Conservation (phyloP, 2,113 vertebrate genomes). For the Phalacrocorax pelagicus region DNA sequence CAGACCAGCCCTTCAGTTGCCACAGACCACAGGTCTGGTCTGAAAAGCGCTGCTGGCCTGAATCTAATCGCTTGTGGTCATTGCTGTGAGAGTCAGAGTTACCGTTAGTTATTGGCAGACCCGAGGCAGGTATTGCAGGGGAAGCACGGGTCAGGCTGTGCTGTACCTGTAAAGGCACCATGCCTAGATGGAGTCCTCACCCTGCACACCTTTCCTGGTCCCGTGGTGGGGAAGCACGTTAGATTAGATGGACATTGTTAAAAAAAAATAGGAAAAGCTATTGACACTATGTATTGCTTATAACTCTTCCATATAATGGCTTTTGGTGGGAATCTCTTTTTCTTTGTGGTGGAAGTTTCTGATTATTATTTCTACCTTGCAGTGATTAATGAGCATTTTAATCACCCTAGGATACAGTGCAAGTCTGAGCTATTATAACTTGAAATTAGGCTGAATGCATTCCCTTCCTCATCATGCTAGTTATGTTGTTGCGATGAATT, state of each 20-base stretch:
- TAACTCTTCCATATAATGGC: not conserved
- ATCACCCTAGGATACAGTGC: not conserved
- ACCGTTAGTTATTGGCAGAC: rapidly evolving
- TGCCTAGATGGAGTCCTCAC: rapidly evolving
- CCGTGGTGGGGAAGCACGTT: rapidly evolving
- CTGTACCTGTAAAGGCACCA: rapidly evolving
- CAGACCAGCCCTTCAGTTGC: not conserved
- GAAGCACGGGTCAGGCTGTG: not conserved
- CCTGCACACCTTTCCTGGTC: not conserved
- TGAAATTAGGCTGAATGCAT: not conserved
- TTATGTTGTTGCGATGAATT: not conserved
- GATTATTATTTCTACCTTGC: not conserved
- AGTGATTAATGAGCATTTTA: not conserved
- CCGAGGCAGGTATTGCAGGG: rapidly evolving
- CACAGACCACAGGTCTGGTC: not conserved
- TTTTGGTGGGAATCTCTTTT: not conserved
- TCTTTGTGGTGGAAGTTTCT: not conserved
- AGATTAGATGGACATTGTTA: not conserved
- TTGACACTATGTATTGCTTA: rapidly evolving
- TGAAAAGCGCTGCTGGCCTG: not conserved
- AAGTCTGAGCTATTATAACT: not conserved
- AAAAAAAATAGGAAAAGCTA: not conserved
- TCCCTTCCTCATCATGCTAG: not conserved
- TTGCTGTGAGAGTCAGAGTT: not conserved
- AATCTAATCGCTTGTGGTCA: not conserved